phyloP scores from a whole-genome alignment of 2,888 invertebrate species.

The Drosophila lacicola region DNA sequence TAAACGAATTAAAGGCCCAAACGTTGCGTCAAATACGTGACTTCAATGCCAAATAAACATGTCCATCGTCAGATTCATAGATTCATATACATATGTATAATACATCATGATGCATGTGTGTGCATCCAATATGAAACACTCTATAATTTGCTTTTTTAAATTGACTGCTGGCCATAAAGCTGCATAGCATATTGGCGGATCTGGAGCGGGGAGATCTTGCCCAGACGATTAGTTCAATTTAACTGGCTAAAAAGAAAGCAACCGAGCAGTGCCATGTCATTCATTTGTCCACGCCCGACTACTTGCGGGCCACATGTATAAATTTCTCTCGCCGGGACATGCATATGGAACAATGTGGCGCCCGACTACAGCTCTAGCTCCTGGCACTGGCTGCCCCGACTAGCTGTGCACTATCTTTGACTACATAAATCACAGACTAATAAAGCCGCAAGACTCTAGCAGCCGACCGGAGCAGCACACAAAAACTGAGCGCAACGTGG shows the following conservation, averaged over 20 bases:
- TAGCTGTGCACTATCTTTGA: slow-evolving; percentile 76
- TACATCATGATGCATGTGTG: slow-evolving; percentile 22
- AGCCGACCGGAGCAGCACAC: slow-evolving; percentile 12
- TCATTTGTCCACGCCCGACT: slow-evolving; percentile 80
- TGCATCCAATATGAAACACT: slow-evolving; percentile 67
- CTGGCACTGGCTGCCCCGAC: slow-evolving; percentile 29
- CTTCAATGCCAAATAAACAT: slow-evolving; percentile 66
- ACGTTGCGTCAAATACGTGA: slow-evolving; percentile 81
- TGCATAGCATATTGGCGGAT: slow-evolving; percentile 67
- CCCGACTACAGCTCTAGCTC: slow-evolving; percentile 12
- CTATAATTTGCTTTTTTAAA: slow-evolving; percentile 75
- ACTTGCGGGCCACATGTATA: slow-evolving; percentile 73
- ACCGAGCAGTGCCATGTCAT: slow-evolving; percentile 67
- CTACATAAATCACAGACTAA: slow-evolving; percentile 83
- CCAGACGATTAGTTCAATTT: slow-evolving; percentile 74
- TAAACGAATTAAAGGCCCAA: slow-evolving; percentile 77
- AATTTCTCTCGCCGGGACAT: slow-evolving; percentile 70
- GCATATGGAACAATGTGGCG: slow-evolving; percentile 50
- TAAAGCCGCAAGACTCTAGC: slow-evolving; percentile 81
- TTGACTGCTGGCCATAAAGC: slow-evolving; percentile 71
- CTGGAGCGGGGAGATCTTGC: slow-evolving; percentile 49
- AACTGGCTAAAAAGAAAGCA: slow-evolving; percentile 64
- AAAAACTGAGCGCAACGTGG: slow-evolving; percentile 47
- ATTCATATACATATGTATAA: slow-evolving; percentile 7
- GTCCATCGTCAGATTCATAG: slow-evolving; percentile 21